Evolutionary conservation across 2,113 vertebrate genomes (phyloP).

Genomic region (Crotalus viridis): DNA sequence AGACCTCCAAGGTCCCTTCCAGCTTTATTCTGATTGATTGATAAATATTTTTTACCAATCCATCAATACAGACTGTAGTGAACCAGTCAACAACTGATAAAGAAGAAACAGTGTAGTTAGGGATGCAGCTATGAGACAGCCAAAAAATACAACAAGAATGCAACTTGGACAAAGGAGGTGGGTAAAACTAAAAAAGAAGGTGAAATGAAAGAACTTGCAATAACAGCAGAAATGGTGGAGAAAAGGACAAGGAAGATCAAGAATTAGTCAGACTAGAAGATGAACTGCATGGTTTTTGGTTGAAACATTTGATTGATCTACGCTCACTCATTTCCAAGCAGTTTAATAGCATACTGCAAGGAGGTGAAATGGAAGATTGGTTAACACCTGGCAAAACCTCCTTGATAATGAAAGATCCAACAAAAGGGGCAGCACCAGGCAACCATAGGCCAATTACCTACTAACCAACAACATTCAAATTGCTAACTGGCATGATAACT

Average conservation of each 20-base stretch:
- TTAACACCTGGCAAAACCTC: neutral
- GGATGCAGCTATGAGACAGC: neutral
- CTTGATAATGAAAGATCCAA: neutral
- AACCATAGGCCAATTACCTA: neutral
- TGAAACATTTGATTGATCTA: neutral
- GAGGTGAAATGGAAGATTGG: neutral
- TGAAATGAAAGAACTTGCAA: neutral
- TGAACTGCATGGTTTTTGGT: neutral
- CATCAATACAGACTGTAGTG: neutral
- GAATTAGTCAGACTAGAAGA: neutral
- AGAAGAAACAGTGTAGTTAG: neutral
- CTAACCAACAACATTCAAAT: neutral
- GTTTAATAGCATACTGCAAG: neutral
- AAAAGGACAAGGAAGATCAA: neutral
- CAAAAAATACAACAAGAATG: neutral
- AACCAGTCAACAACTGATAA: neutral
- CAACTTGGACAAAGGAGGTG: neutral
- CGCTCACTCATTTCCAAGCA: neutral
- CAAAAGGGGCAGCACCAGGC: neutral
- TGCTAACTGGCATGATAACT: neutral
- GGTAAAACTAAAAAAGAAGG: neutral
- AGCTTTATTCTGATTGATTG: no score
- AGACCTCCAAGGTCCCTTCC: no score
- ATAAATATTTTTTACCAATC: neutral
- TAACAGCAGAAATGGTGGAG: neutral